phyloP scores from a whole-genome alignment of 2,113 vertebrate genomes.

The Pelusios castaneus region DNA sequence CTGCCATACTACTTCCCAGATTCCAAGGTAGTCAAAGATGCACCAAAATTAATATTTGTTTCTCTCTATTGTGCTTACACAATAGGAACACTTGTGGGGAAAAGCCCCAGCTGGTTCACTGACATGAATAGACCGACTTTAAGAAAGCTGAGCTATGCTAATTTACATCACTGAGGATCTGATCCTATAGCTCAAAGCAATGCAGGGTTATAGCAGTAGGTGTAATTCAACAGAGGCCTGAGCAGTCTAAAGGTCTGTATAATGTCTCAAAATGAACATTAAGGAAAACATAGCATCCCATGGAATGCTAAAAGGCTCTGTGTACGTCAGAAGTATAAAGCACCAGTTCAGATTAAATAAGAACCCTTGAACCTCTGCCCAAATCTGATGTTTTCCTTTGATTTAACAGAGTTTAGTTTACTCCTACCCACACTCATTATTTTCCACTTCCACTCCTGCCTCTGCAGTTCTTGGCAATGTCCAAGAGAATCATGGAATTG shows the following conservation, averaged over 20 bases:
- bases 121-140: conserved; percentile 22
- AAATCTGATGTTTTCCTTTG: not conserved
- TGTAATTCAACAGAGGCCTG: not conserved
- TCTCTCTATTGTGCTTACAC: not conserved
- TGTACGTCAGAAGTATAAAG: not conserved
- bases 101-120: conserved; percentile 38
- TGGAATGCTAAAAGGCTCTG: not conserved
- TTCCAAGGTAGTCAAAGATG: too few species aligned
- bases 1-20: too few species aligned
- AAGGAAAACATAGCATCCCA: conserved; percentile 21
- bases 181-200: not conserved
- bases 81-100: not conserved
- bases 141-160: too few species aligned
- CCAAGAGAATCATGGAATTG: not conserved
- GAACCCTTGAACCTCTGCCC: not conserved
- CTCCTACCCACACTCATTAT: not conserved
- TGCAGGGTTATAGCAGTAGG: not conserved
- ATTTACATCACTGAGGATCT: not conserved
- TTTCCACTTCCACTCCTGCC: not conserved
- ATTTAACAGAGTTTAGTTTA: not conserved
- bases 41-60: not conserved
- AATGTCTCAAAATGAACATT: not conserved
- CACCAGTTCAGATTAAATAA: not conserved
- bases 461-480: not conserved
- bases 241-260: conserved; percentile 24